Evolutionary conservation across 2,888 invertebrate species (phyloP).

Genomic region (Calephelis perditalis): DNA sequence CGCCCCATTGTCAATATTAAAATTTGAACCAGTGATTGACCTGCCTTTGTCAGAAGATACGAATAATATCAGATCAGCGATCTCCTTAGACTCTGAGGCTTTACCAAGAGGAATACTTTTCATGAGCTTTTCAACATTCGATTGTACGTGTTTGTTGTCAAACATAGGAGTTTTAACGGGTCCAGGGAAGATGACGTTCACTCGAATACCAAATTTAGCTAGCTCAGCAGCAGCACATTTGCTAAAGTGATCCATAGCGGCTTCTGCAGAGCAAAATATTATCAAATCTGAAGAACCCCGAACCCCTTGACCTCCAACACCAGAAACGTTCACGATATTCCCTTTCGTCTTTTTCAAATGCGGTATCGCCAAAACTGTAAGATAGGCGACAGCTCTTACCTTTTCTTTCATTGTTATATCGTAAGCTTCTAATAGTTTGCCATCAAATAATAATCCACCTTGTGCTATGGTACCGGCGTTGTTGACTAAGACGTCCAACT

Average conservation of each 20-base stretch:
- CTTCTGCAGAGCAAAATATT: background rate
- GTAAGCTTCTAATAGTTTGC: background rate
- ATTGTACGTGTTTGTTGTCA: background rate
- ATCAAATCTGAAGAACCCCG: background rate
- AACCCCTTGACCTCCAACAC: background rate
- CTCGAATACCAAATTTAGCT: background rate
- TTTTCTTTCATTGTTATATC: background rate
- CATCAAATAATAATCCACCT: background rate
- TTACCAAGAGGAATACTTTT: constrained; percentile 24
- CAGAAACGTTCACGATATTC: background rate
- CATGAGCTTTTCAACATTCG: background rate
- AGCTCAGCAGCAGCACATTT: background rate
- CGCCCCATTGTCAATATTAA: constrained; percentile 33
- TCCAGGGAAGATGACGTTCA: background rate
- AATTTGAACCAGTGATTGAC: constrained; percentile 35
- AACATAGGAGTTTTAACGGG: background rate
- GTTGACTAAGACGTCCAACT: background rate
- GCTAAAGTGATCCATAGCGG: background rate
- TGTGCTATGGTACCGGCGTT: background rate
- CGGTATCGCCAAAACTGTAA: background rate
- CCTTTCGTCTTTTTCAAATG: background rate
- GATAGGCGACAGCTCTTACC: background rate
- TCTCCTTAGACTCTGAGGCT: constrained; percentile 33
- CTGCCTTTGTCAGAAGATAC: constrained; percentile 36
- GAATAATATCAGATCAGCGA: constrained; percentile 36